These are phyloP conservation scores for Leptinotarsa defecta DNA, from an alignment of 1,140 invertebrate genomes.

Conservation along the genomic window DNA sequence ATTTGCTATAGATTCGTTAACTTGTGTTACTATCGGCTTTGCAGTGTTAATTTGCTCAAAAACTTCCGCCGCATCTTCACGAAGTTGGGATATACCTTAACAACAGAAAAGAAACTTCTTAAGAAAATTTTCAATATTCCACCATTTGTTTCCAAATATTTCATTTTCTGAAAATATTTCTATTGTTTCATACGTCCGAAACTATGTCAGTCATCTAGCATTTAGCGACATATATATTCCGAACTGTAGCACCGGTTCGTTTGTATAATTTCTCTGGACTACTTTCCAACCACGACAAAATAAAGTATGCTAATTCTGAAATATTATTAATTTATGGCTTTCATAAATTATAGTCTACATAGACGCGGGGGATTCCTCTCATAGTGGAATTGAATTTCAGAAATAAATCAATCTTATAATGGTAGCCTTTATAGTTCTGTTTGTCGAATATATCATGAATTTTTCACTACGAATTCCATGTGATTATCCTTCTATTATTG, in stretches of 20 bases:
- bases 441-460: background rate
- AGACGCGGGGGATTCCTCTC: background rate
- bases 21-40: too few relatives aligned
- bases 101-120: too few relatives aligned
- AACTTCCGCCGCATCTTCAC: too few relatives aligned
- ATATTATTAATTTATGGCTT: constrained; percentile 43
- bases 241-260: background rate
- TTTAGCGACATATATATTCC: background rate
- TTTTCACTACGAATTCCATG: background rate
- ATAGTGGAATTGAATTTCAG: background rate
- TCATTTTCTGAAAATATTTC: background rate
- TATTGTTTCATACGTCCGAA: background rate
- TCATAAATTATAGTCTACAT: constrained; percentile 37
- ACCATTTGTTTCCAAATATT: background rate
- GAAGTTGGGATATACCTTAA: too few relatives aligned
- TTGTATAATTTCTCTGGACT: background rate
- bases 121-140: too few relatives aligned
- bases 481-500: background rate
- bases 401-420: constrained; percentile 7
- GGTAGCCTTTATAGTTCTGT: background rate
- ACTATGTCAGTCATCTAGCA: background rate
- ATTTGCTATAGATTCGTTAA: too few relatives aligned
- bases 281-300: constrained; percentile 19
- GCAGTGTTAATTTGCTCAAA: too few relatives aligned
- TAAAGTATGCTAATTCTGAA: constrained; percentile 35